Percentiles rank a stretch among this genome's conserved stretches.
phyloP scores from a whole-genome alignment of 2,797 vertebrate species.

The Macroramphosus scolopax region DNA sequence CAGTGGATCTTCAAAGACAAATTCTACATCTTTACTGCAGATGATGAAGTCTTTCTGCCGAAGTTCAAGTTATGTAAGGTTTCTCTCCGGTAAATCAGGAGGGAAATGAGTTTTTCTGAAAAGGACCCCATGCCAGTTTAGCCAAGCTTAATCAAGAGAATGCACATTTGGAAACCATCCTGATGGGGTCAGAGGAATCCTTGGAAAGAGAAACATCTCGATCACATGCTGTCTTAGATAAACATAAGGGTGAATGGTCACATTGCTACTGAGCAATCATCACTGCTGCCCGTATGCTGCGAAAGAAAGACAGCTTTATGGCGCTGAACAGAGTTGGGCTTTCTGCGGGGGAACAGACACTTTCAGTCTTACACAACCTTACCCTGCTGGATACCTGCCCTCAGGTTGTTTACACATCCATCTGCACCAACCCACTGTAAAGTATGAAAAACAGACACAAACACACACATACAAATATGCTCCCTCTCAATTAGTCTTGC shows the following conservation, averaged over 20 bases:
- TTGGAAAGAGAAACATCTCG: conserved; percentile 53
- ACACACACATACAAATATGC: conserved; percentile 4
- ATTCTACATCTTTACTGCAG: background rate
- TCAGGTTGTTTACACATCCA: conserved; percentile 63
- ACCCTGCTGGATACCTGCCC: conserved; percentile 48
- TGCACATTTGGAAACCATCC: conserved; percentile 43
- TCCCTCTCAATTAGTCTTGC: conserved; percentile 23
- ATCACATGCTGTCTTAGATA: conserved; percentile 64
- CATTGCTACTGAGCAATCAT: conserved; percentile 58
- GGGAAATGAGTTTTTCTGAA: conserved; percentile 8
- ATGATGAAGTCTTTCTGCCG: conserved; percentile 4
- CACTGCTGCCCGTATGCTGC: conserved; percentile 40
- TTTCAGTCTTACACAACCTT: conserved; percentile 55
- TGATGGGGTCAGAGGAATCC: conserved; percentile 37
- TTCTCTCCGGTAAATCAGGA: conserved; percentile 2
- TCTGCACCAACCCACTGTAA: conserved; percentile 41
- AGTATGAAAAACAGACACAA: conserved; percentile 12
- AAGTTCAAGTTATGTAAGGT: conserved; percentile 2
- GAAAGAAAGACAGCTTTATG: conserved; percentile 74
- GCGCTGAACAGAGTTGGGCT: conserved; percentile 70
- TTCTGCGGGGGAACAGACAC: conserved; percentile 66
- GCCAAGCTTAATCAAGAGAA: conserved; percentile 27
- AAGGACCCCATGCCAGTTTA: conserved; percentile 11
- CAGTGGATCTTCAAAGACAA: background rate
- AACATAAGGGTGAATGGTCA: conserved; percentile 70